These are phyloP conservation scores for human (Homo sapiens) DNA, from an alignment of 2,113 vertebrate genomes.

Conservation along the genomic window GRCh38 chr5:121053501-121054000, in stretches of 20 bases:
- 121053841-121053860: background rate
- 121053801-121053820: background rate
- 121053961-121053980: background rate
- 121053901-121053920: background rate
- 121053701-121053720: fast-evolving
- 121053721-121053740: fast-evolving
- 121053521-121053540: background rate
- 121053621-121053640: background rate
- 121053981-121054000: background rate
- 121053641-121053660: background rate
- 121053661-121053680: no score
- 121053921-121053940: background rate
- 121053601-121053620: background rate
- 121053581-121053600: background rate
- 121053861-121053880: background rate
- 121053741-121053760: fast-evolving
- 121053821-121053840: background rate
- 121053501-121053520: background rate
- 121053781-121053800: background rate
- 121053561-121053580: background rate
- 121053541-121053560: fast-evolving
- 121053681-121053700: background rate
- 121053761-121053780: background rate
- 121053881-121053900: background rate
- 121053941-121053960: background rate